Base-by-base conservation (phyloP, 2,797 vertebrate genomes). In the Masticophis lateralis region DNA sequence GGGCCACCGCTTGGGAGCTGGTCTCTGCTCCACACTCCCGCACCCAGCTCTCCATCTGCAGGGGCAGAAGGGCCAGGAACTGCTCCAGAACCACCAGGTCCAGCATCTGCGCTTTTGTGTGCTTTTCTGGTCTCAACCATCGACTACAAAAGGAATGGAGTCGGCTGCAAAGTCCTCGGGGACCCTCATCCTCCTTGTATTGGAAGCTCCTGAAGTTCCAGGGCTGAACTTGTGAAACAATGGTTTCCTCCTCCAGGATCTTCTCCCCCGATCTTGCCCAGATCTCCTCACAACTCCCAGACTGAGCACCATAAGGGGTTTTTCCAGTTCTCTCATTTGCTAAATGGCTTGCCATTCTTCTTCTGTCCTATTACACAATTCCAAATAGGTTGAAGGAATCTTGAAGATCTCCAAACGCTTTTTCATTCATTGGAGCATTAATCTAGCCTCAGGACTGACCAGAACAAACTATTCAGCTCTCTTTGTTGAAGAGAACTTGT, bases 241-340 rank as follows among this genome's bases (percentile, higher is more conserved):
- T 69, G 2, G 13, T 69, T 69, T 1, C n/a, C 1, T 69, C n/a
- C 0, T 69, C 66, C n/a, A 69, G 0, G 1, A 5, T n/a, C 61
- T 66, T 66, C 28, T 63, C 27, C 61, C 61, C 27, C 13, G 27
- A 1, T 66, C 61, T n/a, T 66, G 27, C 27, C 11, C 27, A 69
- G 66, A 32, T 18, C 6, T 69, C 66, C 14, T 1, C n/a, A 16
- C 1, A 8, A n/a, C 1, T 69, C 6, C n/a, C n/a, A 32, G 66
- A 16, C 14, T 32, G 6, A 32, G 14, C 66, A 69, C 66, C 14
- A 8, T 14, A 69, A 32, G n/a, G 14, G n/a, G 1, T 3, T 69
- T 32, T 32, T 69, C 2, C 14, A 69, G 2, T 69, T 69, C n/a
- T 16, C n/a, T 32, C n/a, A 69, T 18, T 32, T 69, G 66, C n/a